Percentiles rank a stretch among this genome's conserved stretches.
phyloP scores from a whole-genome alignment of 1,140 invertebrate species.

The Palaemon carinicauda region DNA sequence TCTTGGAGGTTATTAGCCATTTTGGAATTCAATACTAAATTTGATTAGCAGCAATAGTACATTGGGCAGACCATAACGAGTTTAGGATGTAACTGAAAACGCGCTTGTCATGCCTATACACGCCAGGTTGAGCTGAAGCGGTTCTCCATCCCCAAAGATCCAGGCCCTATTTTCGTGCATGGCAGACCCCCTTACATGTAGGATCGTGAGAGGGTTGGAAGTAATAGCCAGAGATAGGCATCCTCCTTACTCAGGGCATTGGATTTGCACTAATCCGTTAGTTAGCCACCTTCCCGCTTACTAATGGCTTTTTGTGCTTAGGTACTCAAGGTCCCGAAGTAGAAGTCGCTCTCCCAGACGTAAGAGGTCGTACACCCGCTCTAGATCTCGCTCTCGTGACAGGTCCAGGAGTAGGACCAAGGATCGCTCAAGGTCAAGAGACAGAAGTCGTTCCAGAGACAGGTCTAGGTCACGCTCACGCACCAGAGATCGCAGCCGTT shows the following conservation, averaged over 20 bases:
- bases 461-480: slow-evolving; percentile 46
- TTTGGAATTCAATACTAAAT: too few species aligned
- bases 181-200: slow-evolving; percentile 22
- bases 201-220: slow-evolving; percentile 21
- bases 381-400: slow-evolving; percentile 29
- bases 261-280: slow-evolving; percentile 28
- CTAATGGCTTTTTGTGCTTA: not conserved
- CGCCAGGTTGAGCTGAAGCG: slow-evolving; percentile 33
- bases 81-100: not conserved
- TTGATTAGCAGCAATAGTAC: too few species aligned
- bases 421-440: slow-evolving; percentile 39
- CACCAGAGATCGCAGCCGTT: slow-evolving; percentile 33
- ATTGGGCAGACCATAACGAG: not conserved
- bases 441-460: slow-evolving; percentile 43
- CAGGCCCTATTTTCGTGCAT: slow-evolving; percentile 45
- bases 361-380: slow-evolving; percentile 43
- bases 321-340: slow-evolving; percentile 48
- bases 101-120: slow-evolving; percentile 48
- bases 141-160: slow-evolving; percentile 18
- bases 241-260: slow-evolving; percentile 3
- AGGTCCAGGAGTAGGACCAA: slow-evolving; percentile 21
- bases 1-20: not conserved
- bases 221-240: slow-evolving; percentile 31
- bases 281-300: not conserved
- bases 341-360: slow-evolving; percentile 39